Percentiles rank a stretch among this genome's conserved stretches.
Evolutionary conservation across 2,113 vertebrate genomes (phyloP).

Genomic region (Phodopus roborovskii): DNA sequence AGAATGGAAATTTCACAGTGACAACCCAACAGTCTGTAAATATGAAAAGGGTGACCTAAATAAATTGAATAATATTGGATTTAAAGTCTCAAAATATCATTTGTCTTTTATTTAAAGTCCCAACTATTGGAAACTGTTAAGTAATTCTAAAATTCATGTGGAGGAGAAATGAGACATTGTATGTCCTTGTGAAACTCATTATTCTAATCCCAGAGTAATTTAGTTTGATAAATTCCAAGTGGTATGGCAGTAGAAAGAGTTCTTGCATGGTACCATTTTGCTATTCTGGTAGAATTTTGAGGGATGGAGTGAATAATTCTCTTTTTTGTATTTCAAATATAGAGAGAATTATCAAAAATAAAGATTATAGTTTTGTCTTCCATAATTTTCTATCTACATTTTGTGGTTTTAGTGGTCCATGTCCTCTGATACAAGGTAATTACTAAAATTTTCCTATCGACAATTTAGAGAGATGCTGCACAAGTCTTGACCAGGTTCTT

Average conservation of each 20-base stretch:
- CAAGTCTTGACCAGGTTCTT: background rate
- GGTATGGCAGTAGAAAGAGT: background rate
- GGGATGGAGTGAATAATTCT: background rate
- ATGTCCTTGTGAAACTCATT: background rate
- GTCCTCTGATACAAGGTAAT: background rate
- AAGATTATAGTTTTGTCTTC: background rate
- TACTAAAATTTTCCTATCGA: background rate
- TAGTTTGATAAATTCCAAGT: background rate
- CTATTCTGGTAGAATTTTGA: background rate
- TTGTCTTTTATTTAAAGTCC: background rate
- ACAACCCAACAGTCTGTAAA: background rate
- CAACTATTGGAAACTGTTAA: background rate
- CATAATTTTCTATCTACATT: background rate
- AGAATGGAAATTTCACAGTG: background rate
- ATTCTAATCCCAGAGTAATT: background rate
- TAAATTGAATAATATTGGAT: background rate
- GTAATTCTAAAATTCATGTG: background rate
- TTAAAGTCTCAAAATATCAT: background rate
- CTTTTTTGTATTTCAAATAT: background rate
- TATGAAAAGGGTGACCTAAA: background rate
- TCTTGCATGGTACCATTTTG: background rate
- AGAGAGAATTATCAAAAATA: background rate
- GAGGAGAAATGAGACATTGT: background rate
- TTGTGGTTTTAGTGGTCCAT: background rate
- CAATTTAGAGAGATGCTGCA: background rate